Evolutionary conservation across 2,797 vertebrate genomes (phyloP), one percentile per base, ranked within the genome.

Genomic region (Lacerta bilineata): DNA sequence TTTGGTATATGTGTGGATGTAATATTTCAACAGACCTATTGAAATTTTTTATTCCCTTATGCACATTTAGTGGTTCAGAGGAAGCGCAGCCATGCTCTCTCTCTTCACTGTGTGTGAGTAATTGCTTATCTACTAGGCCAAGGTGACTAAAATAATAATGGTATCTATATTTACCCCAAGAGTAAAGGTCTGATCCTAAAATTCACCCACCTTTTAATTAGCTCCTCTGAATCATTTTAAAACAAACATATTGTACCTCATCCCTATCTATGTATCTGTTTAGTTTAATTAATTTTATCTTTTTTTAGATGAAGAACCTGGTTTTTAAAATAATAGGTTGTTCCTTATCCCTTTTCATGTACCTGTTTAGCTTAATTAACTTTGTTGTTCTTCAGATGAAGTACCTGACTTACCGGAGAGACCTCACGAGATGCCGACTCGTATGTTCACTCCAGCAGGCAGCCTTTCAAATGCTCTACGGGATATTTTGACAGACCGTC

Each of bases 401-500:
- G 95, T 95, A 5, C 96, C 96, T 0, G 93, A 96, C 83, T 87
- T 97, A 81, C 96, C 96, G 0, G 95, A 96, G 85, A 95, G 91
- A 87, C 95, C 94, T 0, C 90, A 94, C 0, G 96, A 95, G 86
- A 96, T 88, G 82, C 94, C 89, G 46, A 95, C 66, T 0, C 93
- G 92, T 1, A 95, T 97, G 83, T 84, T 97, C 78, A 96, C 95
- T 20, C 97, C 97, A 0, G 93, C 91, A 0, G 94, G 97, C 0
- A 95, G 95, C 80, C 91, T 97, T 61, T 96, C 96, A 85, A 94
- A 92, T 0, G 64, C 95, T 0, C 95, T 97, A 55, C 95, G 97
- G 55, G 95, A 95, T 3, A 92, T 97, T 88, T 94, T 98, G 88
- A 97, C 97, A 0, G 91, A 97, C 39, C 96, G 97, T 10, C 90